Evolutionary conservation across 2,888 invertebrate species (phyloP).

Genomic region (Idaea biselata): DNA sequence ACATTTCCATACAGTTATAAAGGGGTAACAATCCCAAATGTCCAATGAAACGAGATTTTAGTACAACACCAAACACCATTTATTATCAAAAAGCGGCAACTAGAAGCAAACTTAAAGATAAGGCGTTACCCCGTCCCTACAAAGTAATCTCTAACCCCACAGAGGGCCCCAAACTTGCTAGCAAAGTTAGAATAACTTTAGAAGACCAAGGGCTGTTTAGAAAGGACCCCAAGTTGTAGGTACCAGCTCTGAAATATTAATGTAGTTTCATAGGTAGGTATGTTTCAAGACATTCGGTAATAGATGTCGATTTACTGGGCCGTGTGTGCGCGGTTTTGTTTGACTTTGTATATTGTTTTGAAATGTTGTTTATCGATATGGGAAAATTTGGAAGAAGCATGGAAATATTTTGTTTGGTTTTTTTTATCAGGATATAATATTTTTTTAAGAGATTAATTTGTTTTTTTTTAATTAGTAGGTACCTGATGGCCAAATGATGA

Average conservation of each 20-base stretch:
- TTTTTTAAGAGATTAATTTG: too few relatives aligned
- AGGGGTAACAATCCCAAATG: constrained; percentile 16
- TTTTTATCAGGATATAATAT: not conserved
- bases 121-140: constrained; percentile 55
- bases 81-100: constrained; percentile 56
- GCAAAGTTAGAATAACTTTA: constrained; percentile 79
- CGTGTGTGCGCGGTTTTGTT: not conserved
- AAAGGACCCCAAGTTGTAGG: constrained; percentile 73
- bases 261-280: constrained; percentile 74
- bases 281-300: constrained; percentile 61
- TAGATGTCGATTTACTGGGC: constrained; percentile 29
- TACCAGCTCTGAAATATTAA: constrained; percentile 74
- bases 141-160: constrained; percentile 72
- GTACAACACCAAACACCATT: constrained; percentile 35
- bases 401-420: not conserved
- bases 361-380: constrained; percentile 4
- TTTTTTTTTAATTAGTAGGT: too few relatives aligned
- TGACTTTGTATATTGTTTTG: constrained; percentile 18
- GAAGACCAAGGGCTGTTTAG: constrained; percentile 81
- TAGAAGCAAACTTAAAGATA: constrained; percentile 64
- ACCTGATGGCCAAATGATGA: too few relatives aligned
- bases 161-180: constrained; percentile 55
- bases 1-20: not conserved
- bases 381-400: not conserved
- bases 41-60: constrained; percentile 28